phyloP scores from a whole-genome alignment of 2,113 vertebrate species.

The Neofelis nebulosa region DNA sequence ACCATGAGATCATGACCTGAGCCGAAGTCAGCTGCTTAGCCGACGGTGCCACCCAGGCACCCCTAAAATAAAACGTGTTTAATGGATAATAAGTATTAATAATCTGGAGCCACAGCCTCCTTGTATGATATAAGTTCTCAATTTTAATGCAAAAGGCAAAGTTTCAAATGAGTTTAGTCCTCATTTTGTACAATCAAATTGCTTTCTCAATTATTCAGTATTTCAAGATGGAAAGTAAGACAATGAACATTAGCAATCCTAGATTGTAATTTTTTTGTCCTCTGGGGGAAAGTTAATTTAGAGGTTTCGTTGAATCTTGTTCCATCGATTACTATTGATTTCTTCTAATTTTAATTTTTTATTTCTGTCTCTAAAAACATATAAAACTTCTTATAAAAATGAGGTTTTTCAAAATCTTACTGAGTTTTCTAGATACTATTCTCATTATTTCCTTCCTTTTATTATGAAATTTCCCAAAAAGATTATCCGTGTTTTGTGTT shows the following conservation, averaged over 20 bases:
- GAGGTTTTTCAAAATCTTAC: not conserved
- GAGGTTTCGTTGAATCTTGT: not conserved
- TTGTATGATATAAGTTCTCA: not conserved
- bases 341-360: not conserved
- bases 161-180: not conserved
- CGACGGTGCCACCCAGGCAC: no score
- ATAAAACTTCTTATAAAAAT: not conserved
- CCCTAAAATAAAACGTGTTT: not conserved
- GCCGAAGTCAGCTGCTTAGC: no score
- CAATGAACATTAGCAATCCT: no score
- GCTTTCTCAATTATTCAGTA: not conserved
- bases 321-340: not conserved
- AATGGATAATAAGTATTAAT: not conserved
- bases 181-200: not conserved
- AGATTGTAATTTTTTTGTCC: not conserved
- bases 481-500: not conserved
- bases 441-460: not conserved
- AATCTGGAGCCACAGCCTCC: not conserved
- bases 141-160: not conserved
- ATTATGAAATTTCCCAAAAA: not conserved
- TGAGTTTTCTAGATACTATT: not conserved
- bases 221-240: not conserved
- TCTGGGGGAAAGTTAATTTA: not conserved
- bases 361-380: not conserved
- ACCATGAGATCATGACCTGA: no score